phyloP scores from a whole-genome alignment of 2,888 invertebrate species.

The Nipponacmea schrenckii region DNA sequence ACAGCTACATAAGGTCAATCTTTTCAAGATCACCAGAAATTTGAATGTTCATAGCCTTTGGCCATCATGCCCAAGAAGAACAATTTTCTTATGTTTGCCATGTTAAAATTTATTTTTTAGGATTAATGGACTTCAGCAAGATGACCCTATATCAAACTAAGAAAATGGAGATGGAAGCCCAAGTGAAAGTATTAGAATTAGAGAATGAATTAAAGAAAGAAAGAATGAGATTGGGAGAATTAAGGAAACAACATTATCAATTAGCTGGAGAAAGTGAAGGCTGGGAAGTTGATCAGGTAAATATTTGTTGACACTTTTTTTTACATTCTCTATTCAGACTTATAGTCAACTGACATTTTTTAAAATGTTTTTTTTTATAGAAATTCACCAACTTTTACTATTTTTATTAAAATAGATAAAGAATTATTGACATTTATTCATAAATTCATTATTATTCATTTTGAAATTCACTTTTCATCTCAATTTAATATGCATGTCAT shows the following conservation, averaged over 20 bases:
- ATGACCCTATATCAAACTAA: slow-evolving; percentile 94
- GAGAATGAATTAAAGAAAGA: slow-evolving; percentile 91
- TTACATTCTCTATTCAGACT: too few relatives aligned
- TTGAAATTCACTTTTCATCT: too few relatives aligned
- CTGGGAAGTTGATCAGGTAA: slow-evolving; percentile 51
- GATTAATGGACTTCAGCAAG: slow-evolving; percentile 88
- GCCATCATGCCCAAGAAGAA: too few relatives aligned
- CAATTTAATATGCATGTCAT: too few relatives aligned
- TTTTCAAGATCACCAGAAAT: too few relatives aligned
- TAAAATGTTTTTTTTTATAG: background rate
- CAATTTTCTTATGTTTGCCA: too few relatives aligned
- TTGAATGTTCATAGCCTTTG: too few relatives aligned
- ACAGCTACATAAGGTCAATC: too few relatives aligned
- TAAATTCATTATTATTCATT: too few relatives aligned
- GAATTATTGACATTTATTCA: background rate
- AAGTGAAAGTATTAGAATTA: slow-evolving; percentile 86
- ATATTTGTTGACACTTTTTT: background rate
- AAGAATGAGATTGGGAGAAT: slow-evolving; percentile 83
- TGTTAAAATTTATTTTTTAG: slow-evolving; percentile 69
- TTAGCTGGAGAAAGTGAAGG: slow-evolving; percentile 72
- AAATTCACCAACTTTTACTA: background rate
- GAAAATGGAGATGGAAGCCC: slow-evolving; percentile 95
- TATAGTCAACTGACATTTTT: too few relatives aligned
- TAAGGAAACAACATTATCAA: slow-evolving; percentile 92
- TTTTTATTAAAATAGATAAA: too few relatives aligned